These are phyloP conservation scores for Cheumatopsyche charites DNA, from an alignment of 1,140 invertebrate species.

Conservation along the genomic window DNA sequence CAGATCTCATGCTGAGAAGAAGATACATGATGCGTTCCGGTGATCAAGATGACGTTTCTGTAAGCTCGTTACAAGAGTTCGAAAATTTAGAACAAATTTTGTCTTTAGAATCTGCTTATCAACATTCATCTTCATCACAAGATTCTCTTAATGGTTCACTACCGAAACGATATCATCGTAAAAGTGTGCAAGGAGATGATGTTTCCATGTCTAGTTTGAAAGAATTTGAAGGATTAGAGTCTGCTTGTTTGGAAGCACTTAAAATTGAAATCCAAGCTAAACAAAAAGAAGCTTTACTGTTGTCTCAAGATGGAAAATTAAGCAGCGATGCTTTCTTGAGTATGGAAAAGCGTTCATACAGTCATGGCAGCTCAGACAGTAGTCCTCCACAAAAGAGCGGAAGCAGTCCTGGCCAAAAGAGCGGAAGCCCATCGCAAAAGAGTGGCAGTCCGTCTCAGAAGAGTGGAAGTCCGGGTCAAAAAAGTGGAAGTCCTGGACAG, in stretches of 20 bases:
- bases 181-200: constrained; percentile 82
- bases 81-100: constrained; percentile 84
- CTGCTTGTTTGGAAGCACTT: constrained; percentile 82
- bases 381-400: constrained; percentile 60
- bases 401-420: constrained; percentile 60
- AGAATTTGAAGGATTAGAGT: constrained; percentile 93
- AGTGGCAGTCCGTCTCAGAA: constrained; percentile 60
- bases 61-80: constrained; percentile 93
- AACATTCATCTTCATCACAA: constrained; percentile 69
- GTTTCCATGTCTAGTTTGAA: constrained; percentile 90
- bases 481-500: constrained; percentile 59
- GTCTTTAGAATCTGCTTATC: constrained; percentile 65
- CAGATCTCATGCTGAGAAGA: constrained; percentile 78
- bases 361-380: constrained; percentile 59
- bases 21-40: constrained; percentile 78
- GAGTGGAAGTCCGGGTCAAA: constrained; percentile 58
- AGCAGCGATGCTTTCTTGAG: constrained; percentile 63
- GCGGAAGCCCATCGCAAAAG: constrained; percentile 57
- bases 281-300: constrained; percentile 82
- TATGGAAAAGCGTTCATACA: constrained; percentile 60
- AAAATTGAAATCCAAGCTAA: constrained; percentile 81
- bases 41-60: constrained; percentile 89
- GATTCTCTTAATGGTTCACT: constrained; percentile 81
- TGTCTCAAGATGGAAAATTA: constrained; percentile 63
- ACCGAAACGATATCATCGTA: constrained; percentile 66